phyloP scores from a whole-genome alignment of 2,797 vertebrate genomes.

The Coendou prehensilis region DNA sequence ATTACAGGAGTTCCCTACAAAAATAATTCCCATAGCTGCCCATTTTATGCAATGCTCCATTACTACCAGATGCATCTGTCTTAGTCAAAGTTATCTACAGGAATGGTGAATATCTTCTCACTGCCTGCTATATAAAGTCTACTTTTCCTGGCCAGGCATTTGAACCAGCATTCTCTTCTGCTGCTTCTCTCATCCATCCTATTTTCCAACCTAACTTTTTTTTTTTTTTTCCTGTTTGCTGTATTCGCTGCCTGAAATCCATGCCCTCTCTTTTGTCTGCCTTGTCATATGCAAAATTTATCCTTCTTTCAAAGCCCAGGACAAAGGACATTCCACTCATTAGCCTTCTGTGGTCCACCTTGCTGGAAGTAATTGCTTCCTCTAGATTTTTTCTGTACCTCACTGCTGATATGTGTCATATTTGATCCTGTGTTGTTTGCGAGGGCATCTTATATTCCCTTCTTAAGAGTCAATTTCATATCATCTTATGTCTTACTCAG shows the following conservation, averaged over 20 bases:
- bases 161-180: background rate
- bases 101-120: background rate
- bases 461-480: slow-evolving; percentile 39
- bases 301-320: slow-evolving; percentile 30
- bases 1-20: background rate
- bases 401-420: background rate
- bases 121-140: background rate
- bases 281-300: background rate
- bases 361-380: slow-evolving; percentile 11
- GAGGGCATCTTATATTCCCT: background rate
- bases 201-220: background rate
- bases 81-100: background rate
- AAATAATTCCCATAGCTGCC: background rate
- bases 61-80: background rate
- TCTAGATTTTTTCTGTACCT: slow-evolving; percentile 23
- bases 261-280: background rate
- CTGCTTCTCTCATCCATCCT: background rate
- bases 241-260: background rate
- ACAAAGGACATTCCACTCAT: background rate
- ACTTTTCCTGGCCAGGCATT: background rate
- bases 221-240: background rate
- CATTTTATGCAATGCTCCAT: background rate
- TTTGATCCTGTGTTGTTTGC: slow-evolving; percentile 8
- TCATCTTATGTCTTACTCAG: background rate
- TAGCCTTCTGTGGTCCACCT: background rate